Percentiles rank a stretch among this genome's conserved stretches.
Conservation (phyloP, 2,113 vertebrate species). For the Arothron firmamentum region DNA sequence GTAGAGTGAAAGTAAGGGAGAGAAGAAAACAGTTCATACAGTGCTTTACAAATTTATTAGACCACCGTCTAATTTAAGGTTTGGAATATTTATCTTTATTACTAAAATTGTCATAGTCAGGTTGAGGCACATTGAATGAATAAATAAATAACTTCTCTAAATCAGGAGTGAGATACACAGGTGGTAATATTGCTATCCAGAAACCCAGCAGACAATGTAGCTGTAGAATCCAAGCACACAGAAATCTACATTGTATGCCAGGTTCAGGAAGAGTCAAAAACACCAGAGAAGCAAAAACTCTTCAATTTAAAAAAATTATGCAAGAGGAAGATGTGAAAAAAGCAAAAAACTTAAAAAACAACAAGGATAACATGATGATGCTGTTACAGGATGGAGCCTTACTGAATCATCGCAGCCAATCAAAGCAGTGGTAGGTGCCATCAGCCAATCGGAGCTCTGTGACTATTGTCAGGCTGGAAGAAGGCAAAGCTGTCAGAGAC, state of each 20-base stretch:
- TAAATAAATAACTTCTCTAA: constrained; percentile 53
- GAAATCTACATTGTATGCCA: constrained; percentile 99
- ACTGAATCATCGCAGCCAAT: constrained; percentile 50
- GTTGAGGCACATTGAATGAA: constrained; percentile 23
- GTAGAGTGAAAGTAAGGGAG: background rate
- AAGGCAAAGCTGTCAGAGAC: constrained; percentile 88
- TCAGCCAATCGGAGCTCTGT: constrained; percentile 47
- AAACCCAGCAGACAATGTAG: constrained; percentile 99
- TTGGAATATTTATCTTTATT: background rate
- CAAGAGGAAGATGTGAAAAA: constrained; percentile 35
- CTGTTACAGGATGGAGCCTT: constrained; percentile 66
- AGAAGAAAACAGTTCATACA: background rate
- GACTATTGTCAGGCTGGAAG: constrained; percentile 63
- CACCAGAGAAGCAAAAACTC: too few relatives aligned
- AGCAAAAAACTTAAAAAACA: constrained; percentile 2
- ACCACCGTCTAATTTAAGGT: too few relatives aligned
- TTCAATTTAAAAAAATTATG: constrained; percentile 25
- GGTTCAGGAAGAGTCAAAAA: constrained; percentile 84
- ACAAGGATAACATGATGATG: constrained; percentile 46
- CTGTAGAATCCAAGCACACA: constrained; percentile 97
- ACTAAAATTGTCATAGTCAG: constrained; percentile 16
- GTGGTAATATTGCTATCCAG: constrained; percentile 81
- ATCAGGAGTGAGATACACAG: background rate
- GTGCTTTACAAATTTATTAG: background rate
- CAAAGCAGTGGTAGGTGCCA: constrained; percentile 60